Percentiles rank a stretch among this genome's conserved stretches.
Conservation (phyloP, 2,888 invertebrate genomes). For the Amorpha juglandis region DNA sequence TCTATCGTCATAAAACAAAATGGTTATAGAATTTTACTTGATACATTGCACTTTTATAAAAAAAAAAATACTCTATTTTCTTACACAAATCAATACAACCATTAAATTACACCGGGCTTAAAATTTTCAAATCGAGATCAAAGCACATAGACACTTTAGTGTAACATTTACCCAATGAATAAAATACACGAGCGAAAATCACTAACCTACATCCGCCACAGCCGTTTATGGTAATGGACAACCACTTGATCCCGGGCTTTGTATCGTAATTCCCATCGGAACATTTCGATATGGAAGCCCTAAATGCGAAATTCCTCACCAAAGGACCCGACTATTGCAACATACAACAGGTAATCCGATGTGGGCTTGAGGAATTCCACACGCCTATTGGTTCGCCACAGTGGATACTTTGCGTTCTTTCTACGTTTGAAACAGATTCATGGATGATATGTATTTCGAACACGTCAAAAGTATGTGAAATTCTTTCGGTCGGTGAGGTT, state of each 20-base stretch:
- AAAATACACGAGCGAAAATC: not conserved
- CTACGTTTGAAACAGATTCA: not conserved
- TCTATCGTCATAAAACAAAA: too few relatives aligned
- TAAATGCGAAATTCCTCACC: not conserved
- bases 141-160: not conserved
- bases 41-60: too few relatives aligned
- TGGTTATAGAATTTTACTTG: too few relatives aligned
- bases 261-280: conserved; percentile 21
- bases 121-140: too few relatives aligned
- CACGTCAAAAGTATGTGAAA: not conserved
- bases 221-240: conserved; percentile 26
- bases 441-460: too few relatives aligned
- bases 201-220: conserved; percentile 14
- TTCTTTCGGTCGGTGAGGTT: too few relatives aligned
- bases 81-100: too few relatives aligned
- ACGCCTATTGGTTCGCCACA: conserved; percentile 9
- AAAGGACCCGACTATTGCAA: conserved; percentile 20
- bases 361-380: conserved; percentile 19
- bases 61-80: too few relatives aligned
- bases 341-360: conserved; percentile 23
- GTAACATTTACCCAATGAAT: not conserved
- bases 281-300: conserved; percentile 11
- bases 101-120: too few relatives aligned
- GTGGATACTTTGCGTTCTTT: conserved; percentile 12
- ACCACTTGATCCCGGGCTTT: conserved; percentile 20